phyloP scores from a whole-genome alignment of 2,888 invertebrate species.

The Atethmia centrago region DNA sequence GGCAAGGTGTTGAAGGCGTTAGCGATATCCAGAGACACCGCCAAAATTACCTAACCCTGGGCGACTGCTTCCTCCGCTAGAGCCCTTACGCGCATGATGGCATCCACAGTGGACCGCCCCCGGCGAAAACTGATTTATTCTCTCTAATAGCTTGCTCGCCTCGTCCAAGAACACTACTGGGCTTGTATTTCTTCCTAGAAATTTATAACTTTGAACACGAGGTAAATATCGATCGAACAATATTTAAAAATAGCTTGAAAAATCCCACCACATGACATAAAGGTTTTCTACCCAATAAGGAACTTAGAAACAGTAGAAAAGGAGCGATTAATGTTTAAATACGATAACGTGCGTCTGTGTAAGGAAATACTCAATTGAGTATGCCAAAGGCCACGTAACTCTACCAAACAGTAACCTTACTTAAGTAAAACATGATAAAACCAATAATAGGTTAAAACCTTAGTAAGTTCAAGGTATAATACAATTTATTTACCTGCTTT shows the following conservation, averaged over 20 bases:
- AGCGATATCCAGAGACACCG: no score
- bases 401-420: slow-evolving; percentile 7
- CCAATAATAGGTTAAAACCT: slow-evolving; percentile 3
- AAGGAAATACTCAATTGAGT: background rate
- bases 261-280: background rate
- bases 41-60: no score
- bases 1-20: no score
- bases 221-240: background rate
- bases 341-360: background rate
- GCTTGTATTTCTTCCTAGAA: no score
- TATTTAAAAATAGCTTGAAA: background rate
- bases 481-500: slow-evolving; percentile 17
- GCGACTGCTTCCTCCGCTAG: no score
- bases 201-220: slow-evolving; percentile 1
- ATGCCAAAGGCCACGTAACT: background rate
- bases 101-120: no score
- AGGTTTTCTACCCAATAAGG: background rate
- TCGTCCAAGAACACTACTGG: no score
- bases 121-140: no score
- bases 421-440: slow-evolving; percentile 18
- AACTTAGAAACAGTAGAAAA: background rate
- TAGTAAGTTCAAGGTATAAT: slow-evolving; percentile 18
- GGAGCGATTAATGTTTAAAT: background rate
- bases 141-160: no score
- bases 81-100: no score